Percentiles rank a stretch among this genome's conserved stretches.
Conservation (phyloP, 2,888 invertebrate species). For the Allacma fusca region DNA sequence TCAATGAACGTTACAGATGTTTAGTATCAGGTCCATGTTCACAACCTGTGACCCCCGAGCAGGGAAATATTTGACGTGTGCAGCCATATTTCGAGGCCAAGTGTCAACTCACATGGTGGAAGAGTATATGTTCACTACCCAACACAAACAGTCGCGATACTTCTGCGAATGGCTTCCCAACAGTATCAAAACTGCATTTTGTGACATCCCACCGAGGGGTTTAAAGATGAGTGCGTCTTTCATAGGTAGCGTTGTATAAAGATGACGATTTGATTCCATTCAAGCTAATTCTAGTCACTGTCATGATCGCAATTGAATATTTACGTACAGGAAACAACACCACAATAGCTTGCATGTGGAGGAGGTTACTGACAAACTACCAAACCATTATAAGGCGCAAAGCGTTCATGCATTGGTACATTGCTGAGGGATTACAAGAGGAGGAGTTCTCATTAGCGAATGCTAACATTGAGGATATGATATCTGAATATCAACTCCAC, state of each 20-base stretch:
- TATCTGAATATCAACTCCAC: constrained; percentile 17
- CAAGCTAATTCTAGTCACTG: no score
- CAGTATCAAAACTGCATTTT: constrained; percentile 18
- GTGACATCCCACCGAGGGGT: constrained; percentile 26
- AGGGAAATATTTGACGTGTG: constrained; percentile 28
- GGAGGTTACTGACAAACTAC: not conserved
- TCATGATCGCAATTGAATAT: not conserved
- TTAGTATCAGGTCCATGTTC: not conserved
- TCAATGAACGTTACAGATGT: constrained; percentile 16
- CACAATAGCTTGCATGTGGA: not conserved
- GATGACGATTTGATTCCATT: no score
- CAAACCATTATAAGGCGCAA: not conserved
- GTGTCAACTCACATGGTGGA: not conserved
- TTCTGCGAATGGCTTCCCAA: constrained; percentile 25
- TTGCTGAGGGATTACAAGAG: constrained; percentile 6
- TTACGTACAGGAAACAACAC: constrained; percentile 11
- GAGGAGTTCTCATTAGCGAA: not conserved
- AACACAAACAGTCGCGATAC: not conserved
- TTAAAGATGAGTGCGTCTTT: constrained; percentile 18
- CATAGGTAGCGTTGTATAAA: not conserved
- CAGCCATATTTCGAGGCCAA: constrained; percentile 18
- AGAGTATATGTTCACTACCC: not conserved
- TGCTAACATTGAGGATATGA: constrained; percentile 10
- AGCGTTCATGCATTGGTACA: constrained; percentile 22
- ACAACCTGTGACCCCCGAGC: constrained; percentile 14